Percentiles rank a stretch among this genome's conserved stretches.
Conservation (phyloP, 2,888 invertebrate species). For the Nudaria mundana region DNA sequence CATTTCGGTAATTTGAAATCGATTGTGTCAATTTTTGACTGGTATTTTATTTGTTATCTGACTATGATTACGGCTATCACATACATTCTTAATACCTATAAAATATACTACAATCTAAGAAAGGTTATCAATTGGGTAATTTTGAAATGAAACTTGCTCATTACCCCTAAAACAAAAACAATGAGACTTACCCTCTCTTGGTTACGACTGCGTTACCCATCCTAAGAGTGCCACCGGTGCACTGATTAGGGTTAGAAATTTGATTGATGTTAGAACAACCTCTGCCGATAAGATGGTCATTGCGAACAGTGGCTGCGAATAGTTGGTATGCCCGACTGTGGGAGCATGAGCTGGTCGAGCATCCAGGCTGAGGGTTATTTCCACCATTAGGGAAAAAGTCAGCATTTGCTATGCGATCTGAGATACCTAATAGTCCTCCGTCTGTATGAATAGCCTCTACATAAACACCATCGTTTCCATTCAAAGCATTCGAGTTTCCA, state of each 20-base stretch:
- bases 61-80: no score
- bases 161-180: neutral
- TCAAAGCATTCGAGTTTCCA: constrained; percentile 47
- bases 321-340: constrained; percentile 53
- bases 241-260: constrained; percentile 39
- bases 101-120: no score
- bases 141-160: no score
- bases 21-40: no score
- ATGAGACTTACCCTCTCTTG: constrained; percentile 46
- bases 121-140: no score
- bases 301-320: constrained; percentile 52
- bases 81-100: no score
- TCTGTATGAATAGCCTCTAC: constrained; percentile 69
- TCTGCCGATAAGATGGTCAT: constrained; percentile 49
- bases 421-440: constrained; percentile 55
- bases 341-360: constrained; percentile 52
- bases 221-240: constrained; percentile 36
- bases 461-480: constrained; percentile 43
- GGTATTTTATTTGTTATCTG: no score
- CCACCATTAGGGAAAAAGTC: constrained; percentile 72
- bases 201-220: constrained; percentile 51
- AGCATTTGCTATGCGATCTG: constrained; percentile 45
- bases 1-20: no score
- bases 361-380: constrained; percentile 60
- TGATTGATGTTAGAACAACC: constrained; percentile 43